Conservation (phyloP, 2,888 invertebrate species). For the Xanthia icteritia region DNA sequence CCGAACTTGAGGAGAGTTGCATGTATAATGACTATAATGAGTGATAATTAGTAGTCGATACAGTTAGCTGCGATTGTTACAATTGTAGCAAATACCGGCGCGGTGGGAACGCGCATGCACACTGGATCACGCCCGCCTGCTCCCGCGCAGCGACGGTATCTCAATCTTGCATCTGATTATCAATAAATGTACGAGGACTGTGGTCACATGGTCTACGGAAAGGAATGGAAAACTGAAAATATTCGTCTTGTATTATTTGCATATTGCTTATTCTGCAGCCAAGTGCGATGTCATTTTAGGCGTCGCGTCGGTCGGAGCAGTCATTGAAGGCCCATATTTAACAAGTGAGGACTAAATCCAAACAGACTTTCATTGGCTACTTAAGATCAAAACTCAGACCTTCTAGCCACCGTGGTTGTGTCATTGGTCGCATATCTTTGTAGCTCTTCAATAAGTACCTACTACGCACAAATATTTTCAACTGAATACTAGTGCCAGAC, state of each 20-base stretch:
- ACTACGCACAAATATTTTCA: background rate
- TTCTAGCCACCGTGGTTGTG: background rate
- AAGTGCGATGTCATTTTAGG: too few species aligned
- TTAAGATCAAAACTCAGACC: background rate
- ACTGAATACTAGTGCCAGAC: background rate
- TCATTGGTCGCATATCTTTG: background rate
- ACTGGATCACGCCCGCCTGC: background rate
- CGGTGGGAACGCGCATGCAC: slow-evolving; percentile 50
- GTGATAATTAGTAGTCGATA: slow-evolving; percentile 59
- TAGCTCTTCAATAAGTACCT: background rate
- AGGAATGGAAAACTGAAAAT: too few species aligned
- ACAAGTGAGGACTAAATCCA: background rate
- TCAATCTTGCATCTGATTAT: slow-evolving; percentile 60
- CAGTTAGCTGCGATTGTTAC: slow-evolving; percentile 46
- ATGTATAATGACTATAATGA: slow-evolving; percentile 59
- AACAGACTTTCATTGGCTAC: background rate
- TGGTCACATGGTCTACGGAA: slow-evolving; percentile 5
- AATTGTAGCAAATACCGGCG: slow-evolving; percentile 48
- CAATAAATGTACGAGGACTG: slow-evolving; percentile 37
- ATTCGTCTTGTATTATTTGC: too few species aligned
- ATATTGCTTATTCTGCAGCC: background rate
- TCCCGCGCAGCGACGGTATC: slow-evolving; percentile 37
- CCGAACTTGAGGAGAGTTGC: background rate
- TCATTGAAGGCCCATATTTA: too few species aligned
- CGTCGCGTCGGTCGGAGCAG: background rate